Conservation (phyloP, 1,140 invertebrate genomes). For the Euschistus heros region DNA sequence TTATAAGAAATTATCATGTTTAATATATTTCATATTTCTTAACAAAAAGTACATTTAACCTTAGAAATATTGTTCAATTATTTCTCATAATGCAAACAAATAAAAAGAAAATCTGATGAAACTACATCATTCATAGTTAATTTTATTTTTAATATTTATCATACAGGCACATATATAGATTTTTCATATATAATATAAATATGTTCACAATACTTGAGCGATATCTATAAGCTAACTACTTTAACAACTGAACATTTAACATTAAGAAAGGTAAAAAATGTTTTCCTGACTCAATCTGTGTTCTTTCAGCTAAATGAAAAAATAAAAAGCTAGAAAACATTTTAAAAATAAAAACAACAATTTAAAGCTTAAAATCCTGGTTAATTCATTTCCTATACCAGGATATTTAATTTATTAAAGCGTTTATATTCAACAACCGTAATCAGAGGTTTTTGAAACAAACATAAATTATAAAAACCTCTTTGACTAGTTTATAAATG, state of each 20-base stretch:
- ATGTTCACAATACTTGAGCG: constrained; percentile 13
- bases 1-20: no score
- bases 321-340: constrained; percentile 10
- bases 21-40: no score
- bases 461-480: neutral
- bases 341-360: constrained; percentile 8
- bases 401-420: constrained; percentile 19
- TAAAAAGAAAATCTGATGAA: no score
- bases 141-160: neutral
- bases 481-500: constrained; percentile 7
- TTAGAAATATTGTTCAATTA: no score
- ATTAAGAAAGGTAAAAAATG: neutral
- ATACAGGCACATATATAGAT: constrained; percentile 19
- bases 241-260: neutral
- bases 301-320: neutral
- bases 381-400: neutral
- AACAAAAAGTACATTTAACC: no score
- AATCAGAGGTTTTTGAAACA: neutral
- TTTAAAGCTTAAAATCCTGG: constrained; percentile 10
- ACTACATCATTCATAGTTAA: neutral
- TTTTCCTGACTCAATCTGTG: neutral
- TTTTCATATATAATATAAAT: neutral
- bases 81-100: no score
- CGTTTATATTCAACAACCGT: constrained; percentile 9
- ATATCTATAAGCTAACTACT: constrained; percentile 17